Base-by-base conservation (phyloP, 2,888 invertebrate genomes). In the Lithophane semibrunnea region DNA sequence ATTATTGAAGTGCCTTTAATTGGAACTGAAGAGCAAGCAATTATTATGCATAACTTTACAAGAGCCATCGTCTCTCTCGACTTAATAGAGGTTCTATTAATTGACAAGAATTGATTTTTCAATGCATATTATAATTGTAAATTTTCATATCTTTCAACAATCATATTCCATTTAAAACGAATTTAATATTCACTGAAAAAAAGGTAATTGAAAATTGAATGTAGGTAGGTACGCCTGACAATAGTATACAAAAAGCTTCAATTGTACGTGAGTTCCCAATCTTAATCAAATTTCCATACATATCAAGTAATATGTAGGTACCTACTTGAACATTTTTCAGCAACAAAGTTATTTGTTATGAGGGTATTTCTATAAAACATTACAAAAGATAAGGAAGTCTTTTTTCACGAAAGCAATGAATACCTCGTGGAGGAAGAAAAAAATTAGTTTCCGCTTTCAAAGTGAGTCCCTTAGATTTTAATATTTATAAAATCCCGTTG, bases 41-140 rank as follows among this genome's bases (percentile, higher is more conserved):
- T 95, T 95, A 94, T 93, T 94, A 94, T 95, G 95, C 95, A 95
- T 94, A 94, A 94, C 94, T 95, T 94, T 91, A 91, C 91, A 87
- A 94, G 92, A 87, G 92, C 92, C 92, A 90, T 93, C 90, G 85
- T 84, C 89, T 86, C 88, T 47, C 87, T 84, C 82, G 84, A 89
- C 89, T 90, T 92, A 92, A 93, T 92, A 93, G 92, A 91, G 89
- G 86, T 91, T 90, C 89, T 87, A 89, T 90, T 92, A 92, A 94
- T 92, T 91, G 92, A 92, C 89, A 88, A 86, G 84, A 92, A 91
- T 91, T 91, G 92, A 91, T 92, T 92, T 89, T 86, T 77, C 79
- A 82, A 75, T 71, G 78, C 74, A 79, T 77, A 87, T 86, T 87
- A 77, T 87, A 81, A 82, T 86, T 86, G 79, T 73, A 79, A 83